Evolutionary conservation across 2,113 vertebrate genomes (phyloP), one percentile per base, ranked within the genome.

Genomic region (Salvator merianae): DNA sequence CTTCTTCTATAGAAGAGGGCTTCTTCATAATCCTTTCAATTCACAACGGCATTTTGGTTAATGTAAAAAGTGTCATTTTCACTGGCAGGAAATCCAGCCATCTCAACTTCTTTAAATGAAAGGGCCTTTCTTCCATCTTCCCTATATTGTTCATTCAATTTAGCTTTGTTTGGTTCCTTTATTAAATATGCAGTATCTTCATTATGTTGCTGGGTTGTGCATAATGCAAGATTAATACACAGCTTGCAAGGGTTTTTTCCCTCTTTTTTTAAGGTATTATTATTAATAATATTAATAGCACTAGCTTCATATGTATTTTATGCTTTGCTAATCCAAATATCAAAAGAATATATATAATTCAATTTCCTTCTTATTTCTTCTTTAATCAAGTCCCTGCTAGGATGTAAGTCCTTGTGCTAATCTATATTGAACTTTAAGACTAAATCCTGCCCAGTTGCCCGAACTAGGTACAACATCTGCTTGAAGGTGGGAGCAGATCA

Each of bases 181-280:
- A 94, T 95, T 95, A 96, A 96, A 96, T 95, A 95, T 95, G 92
- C 90, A 94, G 72, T 79, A 92, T 91, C 77, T 92, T 95, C 85
- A 90, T 94, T 94, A 95, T 93, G 82, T 79, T 88, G 66, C 84
- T 85, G 89, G 74, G 87, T 90, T 71, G 86, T 87, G 89, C 94
- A 94, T 95, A 93, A 93, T 90, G 86, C 85, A 90, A 92, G 93
- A 95, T 92, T 93, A 94, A 94, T 88, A 82, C 77, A 89, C 89
- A 94, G 90, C 77, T 88, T 91, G 82, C 78, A 50, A 88, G 55
- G 85, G 24, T 30, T 91, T 86, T 93, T 91, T 91, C 88, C 86
- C 87, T 91, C 63, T 53, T 77, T 68, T 83, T 38, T 34, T 18
- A 26, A 26, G 1, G 59, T 75, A 82, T 77, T 86, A 91, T 91